Percentiles rank a stretch among this genome's conserved stretches.
Evolutionary conservation across 2,888 invertebrate species (phyloP).

Genomic region (Tiliacea aurago): DNA sequence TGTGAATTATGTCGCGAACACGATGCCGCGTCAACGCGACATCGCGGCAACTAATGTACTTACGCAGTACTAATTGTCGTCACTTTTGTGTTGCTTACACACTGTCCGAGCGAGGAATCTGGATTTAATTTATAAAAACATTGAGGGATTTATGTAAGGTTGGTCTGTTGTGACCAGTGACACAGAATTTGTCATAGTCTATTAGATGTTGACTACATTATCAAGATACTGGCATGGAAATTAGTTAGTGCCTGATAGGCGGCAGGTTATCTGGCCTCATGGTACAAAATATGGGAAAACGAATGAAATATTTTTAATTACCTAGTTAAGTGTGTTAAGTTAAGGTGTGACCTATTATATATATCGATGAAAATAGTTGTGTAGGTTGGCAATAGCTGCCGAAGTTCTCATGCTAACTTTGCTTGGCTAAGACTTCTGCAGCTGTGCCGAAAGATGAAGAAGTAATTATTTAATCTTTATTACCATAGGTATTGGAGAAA

Average conservation of each 20-base stretch:
- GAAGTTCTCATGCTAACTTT: background rate
- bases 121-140: background rate
- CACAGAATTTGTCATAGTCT: background rate
- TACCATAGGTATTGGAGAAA: background rate
- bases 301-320: background rate
- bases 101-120: background rate
- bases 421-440: background rate
- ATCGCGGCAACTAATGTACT: constrained; percentile 54
- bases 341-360: background rate
- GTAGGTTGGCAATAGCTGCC: background rate
- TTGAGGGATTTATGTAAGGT: background rate
- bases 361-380: background rate
- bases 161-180: background rate
- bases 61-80: constrained; percentile 54
- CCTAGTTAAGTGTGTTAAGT: too few species aligned
- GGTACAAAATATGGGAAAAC: background rate
- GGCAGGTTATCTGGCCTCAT: background rate
- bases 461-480: background rate
- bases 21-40: constrained; percentile 49
- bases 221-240: background rate
- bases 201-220: background rate
- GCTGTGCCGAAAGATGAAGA: background rate
- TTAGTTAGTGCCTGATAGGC: background rate
- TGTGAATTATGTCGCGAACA: constrained; percentile 42
- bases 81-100: constrained; percentile 28